These are phyloP conservation scores for Atopsyche davidsoni DNA, from an alignment of 1,140 invertebrate species.

Conservation along the genomic window DNA sequence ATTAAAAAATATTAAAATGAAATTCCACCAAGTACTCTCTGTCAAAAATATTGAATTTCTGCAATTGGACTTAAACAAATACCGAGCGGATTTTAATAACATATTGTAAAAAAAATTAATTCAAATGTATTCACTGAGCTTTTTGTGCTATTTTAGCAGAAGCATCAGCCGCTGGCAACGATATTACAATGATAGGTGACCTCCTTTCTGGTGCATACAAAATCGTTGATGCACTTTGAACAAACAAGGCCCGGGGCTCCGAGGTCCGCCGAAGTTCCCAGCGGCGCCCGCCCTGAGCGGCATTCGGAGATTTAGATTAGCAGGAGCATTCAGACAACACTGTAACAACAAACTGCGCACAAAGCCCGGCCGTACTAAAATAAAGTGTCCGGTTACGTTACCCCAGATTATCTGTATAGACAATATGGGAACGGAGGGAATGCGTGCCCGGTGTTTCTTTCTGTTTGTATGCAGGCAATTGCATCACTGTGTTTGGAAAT, in stretches of 20 bases:
- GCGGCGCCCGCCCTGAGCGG: constrained; percentile 16
- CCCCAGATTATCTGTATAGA: constrained; percentile 21
- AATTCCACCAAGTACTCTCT: no score
- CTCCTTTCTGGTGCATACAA: constrained; percentile 6
- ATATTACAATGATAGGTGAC: constrained; percentile 13
- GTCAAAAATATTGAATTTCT: no score
- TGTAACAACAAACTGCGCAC: constrained; percentile 26
- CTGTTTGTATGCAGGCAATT: background rate
- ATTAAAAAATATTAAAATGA: no score
- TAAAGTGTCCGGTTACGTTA: constrained; percentile 30
- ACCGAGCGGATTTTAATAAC: background rate
- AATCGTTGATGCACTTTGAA: constrained; percentile 21
- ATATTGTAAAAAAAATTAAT: no score
- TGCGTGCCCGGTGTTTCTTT: background rate
- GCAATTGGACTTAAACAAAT: no score
- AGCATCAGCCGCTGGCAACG: background rate
- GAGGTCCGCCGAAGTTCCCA: background rate
- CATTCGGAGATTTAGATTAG: constrained; percentile 31
- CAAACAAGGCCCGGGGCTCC: constrained; percentile 27
- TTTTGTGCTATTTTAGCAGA: no score
- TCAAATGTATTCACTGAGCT: no score
- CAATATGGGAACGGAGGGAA: constrained; percentile 18
- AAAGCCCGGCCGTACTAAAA: constrained; percentile 24
- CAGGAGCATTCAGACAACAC: constrained; percentile 25
- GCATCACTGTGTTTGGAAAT: no score